Base-by-base conservation (phyloP, 2,113 vertebrate species). In the Excalfactoria chinensis region DNA sequence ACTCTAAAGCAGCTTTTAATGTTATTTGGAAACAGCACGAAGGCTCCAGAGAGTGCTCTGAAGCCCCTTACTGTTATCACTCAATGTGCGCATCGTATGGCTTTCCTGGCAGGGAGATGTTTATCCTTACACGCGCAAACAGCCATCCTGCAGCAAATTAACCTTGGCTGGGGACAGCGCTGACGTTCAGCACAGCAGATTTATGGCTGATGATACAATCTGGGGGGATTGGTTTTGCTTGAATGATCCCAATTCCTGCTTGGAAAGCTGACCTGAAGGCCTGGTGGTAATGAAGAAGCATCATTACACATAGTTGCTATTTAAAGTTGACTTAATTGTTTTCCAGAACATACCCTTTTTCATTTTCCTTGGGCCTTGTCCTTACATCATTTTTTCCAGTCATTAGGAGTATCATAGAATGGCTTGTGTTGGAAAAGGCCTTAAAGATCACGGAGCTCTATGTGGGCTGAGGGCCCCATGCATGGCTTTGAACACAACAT, bases 51-150 rank as follows among this genome's bases (percentile, higher is more conserved):
- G 37, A 51, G 56, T 44, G 26, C 34, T 40, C 34, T 51, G 73
- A 74, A 63, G 55, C 12, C 17, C 16, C 32, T 48, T 23, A 5
- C 9, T 15, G 7, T 67, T 56, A 13, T 30, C 41, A 3, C 56
- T 48, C 43, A n/a, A 32, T 32, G 5, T 5, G 9, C 0, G 0
- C 34, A 5, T 44, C 1, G 0, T 21, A 37, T 53, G 37, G 32
- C 37, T 72, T 20, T 51, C 22, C 41, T 11, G 62, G 48, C 2
- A 40, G 43, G 9, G 68, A 51, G 37, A 37, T 41, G 1, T 2
- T 6, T 1, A 46, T 73, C 67, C 46, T 62, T 14, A 43, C 3
- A 0, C 28, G 1, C 3, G n/a, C 13, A 56, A 28, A 15, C 62
- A 35, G 13, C 11, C n/a, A 1, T 19, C 1, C 25, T 30, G 15